These are phyloP conservation scores for Asbolus verrucosus DNA, from an alignment of 1,140 invertebrate genomes.

Conservation along the genomic window DNA sequence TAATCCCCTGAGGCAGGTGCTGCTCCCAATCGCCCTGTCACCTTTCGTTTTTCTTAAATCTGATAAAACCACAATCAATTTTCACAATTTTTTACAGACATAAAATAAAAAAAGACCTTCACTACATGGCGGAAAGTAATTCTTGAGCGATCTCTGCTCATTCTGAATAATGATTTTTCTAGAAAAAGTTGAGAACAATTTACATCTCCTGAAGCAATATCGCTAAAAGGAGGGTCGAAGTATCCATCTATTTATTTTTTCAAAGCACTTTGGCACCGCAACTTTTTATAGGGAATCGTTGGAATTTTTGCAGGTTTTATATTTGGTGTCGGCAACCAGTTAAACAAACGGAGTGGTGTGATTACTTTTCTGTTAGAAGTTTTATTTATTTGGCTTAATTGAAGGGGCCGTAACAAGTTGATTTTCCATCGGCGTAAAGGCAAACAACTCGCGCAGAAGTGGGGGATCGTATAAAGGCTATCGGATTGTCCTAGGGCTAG, in stretches of 20 bases:
- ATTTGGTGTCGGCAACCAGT: not conserved
- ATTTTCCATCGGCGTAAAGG: conserved; percentile 22
- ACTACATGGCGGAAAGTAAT: too few relatives aligned
- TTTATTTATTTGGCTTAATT: conserved; percentile 38
- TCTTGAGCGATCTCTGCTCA: too few relatives aligned
- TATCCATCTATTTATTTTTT: conserved; percentile 5
- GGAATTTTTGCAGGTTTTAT: conserved; percentile 4
- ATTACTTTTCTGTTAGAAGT: not conserved
- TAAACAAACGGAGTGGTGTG: not conserved
- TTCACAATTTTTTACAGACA: not conserved
- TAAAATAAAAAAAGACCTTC: too few relatives aligned
- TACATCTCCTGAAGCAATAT: not conserved
- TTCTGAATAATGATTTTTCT: too few relatives aligned
- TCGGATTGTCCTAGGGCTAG: conserved; percentile 19
- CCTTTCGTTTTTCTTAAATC: not conserved
- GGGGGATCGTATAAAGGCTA: conserved; percentile 13
- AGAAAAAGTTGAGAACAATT: conserved; percentile 1
- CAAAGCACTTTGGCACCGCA: too few relatives aligned
- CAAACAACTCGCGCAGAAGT: conserved; percentile 17
- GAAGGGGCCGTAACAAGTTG: conserved; percentile 31
- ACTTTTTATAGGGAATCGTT: not conserved
- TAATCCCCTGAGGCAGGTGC: conserved; percentile 23
- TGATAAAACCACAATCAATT: conserved; percentile 8
- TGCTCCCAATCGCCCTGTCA: not conserved
- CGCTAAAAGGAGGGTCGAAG: not conserved